Base-by-base conservation (phyloP, 2,888 invertebrate genomes). In the Tethea ocularis region DNA sequence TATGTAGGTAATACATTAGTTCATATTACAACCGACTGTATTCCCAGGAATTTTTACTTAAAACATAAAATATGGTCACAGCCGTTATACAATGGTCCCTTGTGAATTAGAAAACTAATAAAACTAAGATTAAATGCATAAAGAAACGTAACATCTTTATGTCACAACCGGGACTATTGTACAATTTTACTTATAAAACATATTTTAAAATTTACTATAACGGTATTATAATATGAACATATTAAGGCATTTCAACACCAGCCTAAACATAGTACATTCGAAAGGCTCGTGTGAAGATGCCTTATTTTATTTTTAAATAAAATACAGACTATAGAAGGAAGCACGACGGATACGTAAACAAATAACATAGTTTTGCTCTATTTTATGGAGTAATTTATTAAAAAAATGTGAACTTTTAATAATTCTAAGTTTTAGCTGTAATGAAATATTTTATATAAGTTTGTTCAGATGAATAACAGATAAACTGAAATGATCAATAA, bases 71-170 rank as follows among this genome's bases (percentile, higher is more conserved):
- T 53, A 33, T 20, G 22, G 33, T 54, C 54, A 54, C 54, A 54
- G 54, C 54, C 54, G 22, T 33, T 54, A 54, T 54, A 54, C 54
- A 54, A 22, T 54, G 33, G 54, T 54, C 54, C 54, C 54, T 54
- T 17, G 46, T 46, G 2, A 20, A 20, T 10, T 46, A 46, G 11
- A 33, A 46, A 20, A 17, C 46, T 17, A n/a, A 10, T 46, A 20
- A 46, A 46, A 1, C 46, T 17, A 20, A 46, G 46, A 38, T 46
- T 17, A 17, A 41, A 46, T 20, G 20, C 20, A 20, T n/a, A 46
- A 46, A n/a, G n/a, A 46, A 46, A 20, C 13, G 10, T 20, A 20
- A 46, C 2, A n/a, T 8, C n/a, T 20, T 20, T 20, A 3, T 10
- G 20, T 17, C 17, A 46, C 46, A 20, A 20, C 2, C 20, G 54